phyloP scores from a whole-genome alignment of 2,113 vertebrate species.

The Nesoenas mayeri region DNA sequence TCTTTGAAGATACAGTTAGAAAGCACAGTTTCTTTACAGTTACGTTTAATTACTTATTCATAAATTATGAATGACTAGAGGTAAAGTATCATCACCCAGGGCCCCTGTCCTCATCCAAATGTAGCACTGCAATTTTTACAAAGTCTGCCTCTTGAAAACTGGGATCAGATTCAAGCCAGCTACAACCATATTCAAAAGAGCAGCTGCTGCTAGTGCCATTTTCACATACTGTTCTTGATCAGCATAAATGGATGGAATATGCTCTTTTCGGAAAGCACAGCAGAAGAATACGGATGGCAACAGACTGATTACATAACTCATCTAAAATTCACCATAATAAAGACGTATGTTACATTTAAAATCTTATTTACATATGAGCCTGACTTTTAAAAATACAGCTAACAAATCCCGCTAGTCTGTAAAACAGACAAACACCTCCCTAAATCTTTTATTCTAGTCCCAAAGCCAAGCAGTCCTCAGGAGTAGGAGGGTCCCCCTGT shows the following conservation, averaged over 20 bases:
- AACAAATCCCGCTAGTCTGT: neutral
- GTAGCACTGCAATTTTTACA: neutral
- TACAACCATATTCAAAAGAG: neutral
- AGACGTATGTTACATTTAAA: neutral
- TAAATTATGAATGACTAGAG: slow-evolving; percentile 8
- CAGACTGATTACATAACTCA: neutral
- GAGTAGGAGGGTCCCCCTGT: neutral
- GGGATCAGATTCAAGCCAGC: slow-evolving; percentile 30
- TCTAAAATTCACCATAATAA: neutral
- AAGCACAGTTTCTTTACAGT: neutral
- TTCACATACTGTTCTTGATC: slow-evolving; percentile 3
- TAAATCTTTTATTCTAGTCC: neutral
- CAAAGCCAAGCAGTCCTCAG: neutral
- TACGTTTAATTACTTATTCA: slow-evolving; percentile 26
- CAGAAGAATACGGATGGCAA: neutral
- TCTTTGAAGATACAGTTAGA: slow-evolving; percentile 9
- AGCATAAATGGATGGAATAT: neutral
- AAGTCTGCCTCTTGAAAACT: neutral
- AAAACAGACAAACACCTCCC: neutral
- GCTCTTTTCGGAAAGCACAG: neutral
- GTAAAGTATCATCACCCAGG: neutral
- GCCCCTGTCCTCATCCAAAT: neutral
- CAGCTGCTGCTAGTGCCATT: neutral
- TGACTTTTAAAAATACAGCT: neutral
- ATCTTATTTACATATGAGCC: neutral